phyloP scores from a whole-genome alignment of 2,888 invertebrate species.

The Campaea margaritaria region DNA sequence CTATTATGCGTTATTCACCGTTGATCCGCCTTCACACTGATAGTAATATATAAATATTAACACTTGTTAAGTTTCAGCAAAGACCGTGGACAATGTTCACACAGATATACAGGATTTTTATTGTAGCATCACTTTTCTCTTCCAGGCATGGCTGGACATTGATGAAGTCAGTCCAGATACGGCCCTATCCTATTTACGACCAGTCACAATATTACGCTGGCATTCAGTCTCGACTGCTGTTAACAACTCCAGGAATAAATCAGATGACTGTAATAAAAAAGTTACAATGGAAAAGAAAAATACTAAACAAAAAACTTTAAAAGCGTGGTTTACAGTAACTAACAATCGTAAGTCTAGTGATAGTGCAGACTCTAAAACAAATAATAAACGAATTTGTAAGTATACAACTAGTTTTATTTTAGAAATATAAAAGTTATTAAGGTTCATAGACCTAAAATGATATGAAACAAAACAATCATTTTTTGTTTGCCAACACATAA shows the following conservation, averaged over 20 bases:
- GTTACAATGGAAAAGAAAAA: constrained; percentile 59
- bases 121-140: constrained; percentile 28
- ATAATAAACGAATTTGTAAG: constrained; percentile 40
- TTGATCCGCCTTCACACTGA: no score
- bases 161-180: constrained; percentile 79
- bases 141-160: constrained; percentile 88
- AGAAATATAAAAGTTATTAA: constrained; percentile 7
- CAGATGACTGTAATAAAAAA: constrained; percentile 84
- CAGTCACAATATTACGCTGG: constrained; percentile 84
- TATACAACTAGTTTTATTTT: constrained; percentile 21
- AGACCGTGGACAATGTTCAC: no score
- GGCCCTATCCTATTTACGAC: constrained; percentile 84
- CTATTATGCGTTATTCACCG: no score
- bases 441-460: neutral
- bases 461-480: constrained; percentile 1
- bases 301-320: constrained; percentile 73
- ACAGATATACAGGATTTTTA: no score
- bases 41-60: no score
- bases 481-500: neutral
- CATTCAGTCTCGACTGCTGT: constrained; percentile 89
- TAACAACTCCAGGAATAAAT: constrained; percentile 90
- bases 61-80: no score
- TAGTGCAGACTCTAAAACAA: constrained; percentile 41
- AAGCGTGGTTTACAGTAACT: constrained; percentile 68
- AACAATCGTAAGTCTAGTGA: constrained; percentile 64